Conservation (phyloP, 2,888 invertebrate genomes). For the Caenorhabditis imperialis region DNA sequence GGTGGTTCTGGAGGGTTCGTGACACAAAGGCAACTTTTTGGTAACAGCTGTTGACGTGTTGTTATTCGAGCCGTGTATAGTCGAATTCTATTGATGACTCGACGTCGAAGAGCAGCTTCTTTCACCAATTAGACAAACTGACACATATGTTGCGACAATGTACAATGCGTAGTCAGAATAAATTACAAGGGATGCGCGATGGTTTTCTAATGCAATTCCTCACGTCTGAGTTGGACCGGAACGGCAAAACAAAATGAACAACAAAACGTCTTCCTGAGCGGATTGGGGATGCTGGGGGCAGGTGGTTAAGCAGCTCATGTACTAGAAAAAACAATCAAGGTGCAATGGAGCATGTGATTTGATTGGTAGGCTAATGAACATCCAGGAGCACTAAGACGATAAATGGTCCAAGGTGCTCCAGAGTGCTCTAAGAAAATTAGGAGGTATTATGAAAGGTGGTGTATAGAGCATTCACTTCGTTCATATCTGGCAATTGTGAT, state of each 20-base stretch:
- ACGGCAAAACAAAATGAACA: constrained; percentile 4
- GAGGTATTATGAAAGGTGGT: too few species aligned
- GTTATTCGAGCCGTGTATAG: constrained; percentile 50
- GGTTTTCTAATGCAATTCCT: constrained; percentile 16
- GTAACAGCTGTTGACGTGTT: constrained; percentile 54
- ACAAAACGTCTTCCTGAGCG: too few species aligned
- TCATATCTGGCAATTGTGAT: too few species aligned
- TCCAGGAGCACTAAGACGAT: constrained; percentile 28
- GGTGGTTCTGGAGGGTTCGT: constrained; percentile 4
- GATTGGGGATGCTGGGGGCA: constrained; percentile 16
- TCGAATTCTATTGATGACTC: constrained; percentile 42
- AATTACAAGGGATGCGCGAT: constrained; percentile 44
- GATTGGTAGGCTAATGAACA: constrained; percentile 45
- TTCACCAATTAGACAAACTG: constrained; percentile 57
- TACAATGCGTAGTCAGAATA: constrained; percentile 49
- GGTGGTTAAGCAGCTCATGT: constrained; percentile 43
- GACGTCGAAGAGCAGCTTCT: constrained; percentile 28
- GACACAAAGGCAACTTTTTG: constrained; percentile 42
- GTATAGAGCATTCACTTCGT: too few species aligned
- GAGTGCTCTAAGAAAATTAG: too few species aligned
- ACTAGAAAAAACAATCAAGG: constrained; percentile 37
- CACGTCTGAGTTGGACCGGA: neutral
- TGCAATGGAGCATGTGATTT: constrained; percentile 48
- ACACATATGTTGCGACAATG: constrained; percentile 58
- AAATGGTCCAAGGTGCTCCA: too few species aligned